Percentiles rank a stretch among this genome's conserved stretches.
Evolutionary conservation across 2,888 invertebrate species (phyloP).

Genomic region (Andrena dorsata): DNA sequence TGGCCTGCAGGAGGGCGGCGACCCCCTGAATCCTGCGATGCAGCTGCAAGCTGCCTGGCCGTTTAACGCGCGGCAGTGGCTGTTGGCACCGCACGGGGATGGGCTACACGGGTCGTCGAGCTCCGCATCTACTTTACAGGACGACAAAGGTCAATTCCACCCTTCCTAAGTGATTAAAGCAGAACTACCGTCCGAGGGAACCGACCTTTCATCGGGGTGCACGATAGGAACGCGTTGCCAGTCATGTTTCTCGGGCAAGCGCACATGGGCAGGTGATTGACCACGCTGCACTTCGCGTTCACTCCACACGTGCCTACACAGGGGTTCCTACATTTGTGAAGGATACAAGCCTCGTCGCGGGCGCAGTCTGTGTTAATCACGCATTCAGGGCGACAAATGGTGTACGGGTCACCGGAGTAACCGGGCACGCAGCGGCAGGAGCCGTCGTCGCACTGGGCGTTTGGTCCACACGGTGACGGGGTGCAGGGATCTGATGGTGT

Average conservation of each 20-base stretch:
- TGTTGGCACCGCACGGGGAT: constrained; percentile 93
- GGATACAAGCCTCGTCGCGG: constrained; percentile 84
- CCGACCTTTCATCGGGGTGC: constrained; percentile 86
- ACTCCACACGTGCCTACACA: constrained; percentile 92
- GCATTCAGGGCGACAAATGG: constrained; percentile 85
- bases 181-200: constrained; percentile 66
- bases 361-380: constrained; percentile 84
- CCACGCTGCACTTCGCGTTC: constrained; percentile 90
- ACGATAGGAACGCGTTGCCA: constrained; percentile 90
- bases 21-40: constrained; percentile 90
- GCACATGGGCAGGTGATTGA: constrained; percentile 87
- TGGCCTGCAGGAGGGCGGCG: constrained; percentile 90
- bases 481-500: constrained; percentile 87
- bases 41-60: constrained; percentile 91
- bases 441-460: constrained; percentile 87
- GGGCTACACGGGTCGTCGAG: constrained; percentile 89
- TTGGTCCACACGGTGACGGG: constrained; percentile 91
- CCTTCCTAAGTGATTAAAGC: neutral
- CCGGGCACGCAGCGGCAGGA: constrained; percentile 88
- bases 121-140: constrained; percentile 81
- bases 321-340: constrained; percentile 86
- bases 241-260: constrained; percentile 89
- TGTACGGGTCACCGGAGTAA: constrained; percentile 87
- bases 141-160: neutral
- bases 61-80: constrained; percentile 88